These are phyloP conservation scores for Drosophila kuntzei DNA, from an alignment of 2,888 invertebrate species.

Conservation along the genomic window DNA sequence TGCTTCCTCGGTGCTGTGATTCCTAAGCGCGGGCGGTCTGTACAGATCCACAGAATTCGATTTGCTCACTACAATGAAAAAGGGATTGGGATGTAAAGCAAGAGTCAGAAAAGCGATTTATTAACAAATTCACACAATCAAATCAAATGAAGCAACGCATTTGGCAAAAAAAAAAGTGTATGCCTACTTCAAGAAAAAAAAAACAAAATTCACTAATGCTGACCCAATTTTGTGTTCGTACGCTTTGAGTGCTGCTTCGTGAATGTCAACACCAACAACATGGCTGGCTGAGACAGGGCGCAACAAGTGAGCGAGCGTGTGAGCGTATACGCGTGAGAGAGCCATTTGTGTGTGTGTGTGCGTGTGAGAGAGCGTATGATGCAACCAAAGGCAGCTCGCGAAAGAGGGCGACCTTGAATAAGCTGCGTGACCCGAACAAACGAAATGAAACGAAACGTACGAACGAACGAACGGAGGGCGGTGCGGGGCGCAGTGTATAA, in stretches of 20 bases:
- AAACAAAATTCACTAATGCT: slow-evolving; percentile 65
- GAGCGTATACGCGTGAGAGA: slow-evolving; percentile 14
- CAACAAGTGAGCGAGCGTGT: slow-evolving; percentile 46
- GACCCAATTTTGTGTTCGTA: slow-evolving; percentile 68
- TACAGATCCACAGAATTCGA: slow-evolving; percentile 86
- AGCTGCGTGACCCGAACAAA: slow-evolving; percentile 66
- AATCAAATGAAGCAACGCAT: slow-evolving; percentile 60
- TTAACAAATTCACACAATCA: slow-evolving; percentile 46
- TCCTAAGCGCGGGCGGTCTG: slow-evolving; percentile 87
- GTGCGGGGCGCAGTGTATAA: neutral
- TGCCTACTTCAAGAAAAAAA: slow-evolving; percentile 23
- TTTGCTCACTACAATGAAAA: slow-evolving; percentile 75
- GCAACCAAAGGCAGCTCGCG: slow-evolving; percentile 63
- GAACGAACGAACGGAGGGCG: slow-evolving; percentile 13
- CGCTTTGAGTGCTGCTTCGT: slow-evolving; percentile 66
- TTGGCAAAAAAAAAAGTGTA: slow-evolving; percentile 62
- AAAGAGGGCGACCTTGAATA: slow-evolving; percentile 84
- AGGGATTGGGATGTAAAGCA: slow-evolving; percentile 8
- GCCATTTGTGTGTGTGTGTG: slow-evolving; percentile 11
- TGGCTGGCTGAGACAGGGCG: slow-evolving; percentile 36
- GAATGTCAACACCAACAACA: slow-evolving; percentile 74
- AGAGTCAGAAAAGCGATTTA: slow-evolving; percentile 23
- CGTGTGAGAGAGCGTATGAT: slow-evolving; percentile 50
- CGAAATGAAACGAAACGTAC: slow-evolving; percentile 29
- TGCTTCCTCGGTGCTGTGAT: slow-evolving; percentile 58